These are phyloP conservation scores for Macaria notata DNA, from an alignment of 2,888 invertebrate species.

Conservation along the genomic window DNA sequence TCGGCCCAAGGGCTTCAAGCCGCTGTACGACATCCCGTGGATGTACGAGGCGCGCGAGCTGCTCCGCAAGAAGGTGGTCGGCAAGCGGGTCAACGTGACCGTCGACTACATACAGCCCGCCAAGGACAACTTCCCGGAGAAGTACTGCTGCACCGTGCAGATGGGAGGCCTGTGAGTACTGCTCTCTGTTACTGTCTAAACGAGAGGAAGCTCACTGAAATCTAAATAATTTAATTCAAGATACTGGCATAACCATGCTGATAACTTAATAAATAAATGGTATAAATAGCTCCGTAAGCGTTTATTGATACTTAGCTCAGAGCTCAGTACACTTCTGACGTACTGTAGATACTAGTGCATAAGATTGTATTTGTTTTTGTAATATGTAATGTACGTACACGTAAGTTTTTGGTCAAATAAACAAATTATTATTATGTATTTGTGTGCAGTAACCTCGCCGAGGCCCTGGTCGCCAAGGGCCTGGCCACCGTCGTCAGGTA, in stretches of 20 bases:
- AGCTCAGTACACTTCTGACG: no score
- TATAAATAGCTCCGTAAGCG: no score
- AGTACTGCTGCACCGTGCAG: constrained; percentile 95
- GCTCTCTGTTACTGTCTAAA: no score
- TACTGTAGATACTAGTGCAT: no score
- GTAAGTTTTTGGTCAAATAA: no score
- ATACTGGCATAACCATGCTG: no score
- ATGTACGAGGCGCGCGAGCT: constrained; percentile 99
- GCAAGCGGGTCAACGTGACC: constrained; percentile 95
- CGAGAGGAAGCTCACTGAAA: no score
- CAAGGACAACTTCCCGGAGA: constrained; percentile 96
- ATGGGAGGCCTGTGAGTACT: constrained; percentile 82
- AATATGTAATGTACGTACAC: no score
- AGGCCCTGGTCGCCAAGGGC: constrained; percentile 95
- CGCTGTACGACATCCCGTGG: constrained; percentile 98
- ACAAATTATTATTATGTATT: not conserved
- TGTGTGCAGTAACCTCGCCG: constrained; percentile 92
- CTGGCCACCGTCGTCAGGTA: constrained; percentile 96
- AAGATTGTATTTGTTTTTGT: no score
- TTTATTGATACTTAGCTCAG: no score
- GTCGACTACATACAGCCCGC: constrained; percentile 99
- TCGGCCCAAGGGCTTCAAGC: constrained; percentile 89
- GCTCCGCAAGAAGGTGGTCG: constrained; percentile 96
- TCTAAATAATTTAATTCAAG: no score
- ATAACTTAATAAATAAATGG: no score